Evolutionary conservation across 2,113 vertebrate genomes (phyloP).

Genomic region (Platycercus adscitus): DNA sequence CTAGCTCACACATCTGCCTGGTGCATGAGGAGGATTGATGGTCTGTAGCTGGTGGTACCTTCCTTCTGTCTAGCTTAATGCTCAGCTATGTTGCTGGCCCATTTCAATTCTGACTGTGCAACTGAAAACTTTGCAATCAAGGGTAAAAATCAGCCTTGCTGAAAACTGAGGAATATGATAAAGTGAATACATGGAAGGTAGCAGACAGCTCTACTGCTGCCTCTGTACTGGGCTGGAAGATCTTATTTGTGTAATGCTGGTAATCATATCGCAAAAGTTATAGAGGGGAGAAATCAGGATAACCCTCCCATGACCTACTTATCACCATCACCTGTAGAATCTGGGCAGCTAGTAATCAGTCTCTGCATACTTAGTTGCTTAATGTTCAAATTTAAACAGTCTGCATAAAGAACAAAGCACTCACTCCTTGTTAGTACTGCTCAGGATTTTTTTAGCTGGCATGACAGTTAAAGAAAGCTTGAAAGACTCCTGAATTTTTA

Average conservation of each 20-base stretch:
- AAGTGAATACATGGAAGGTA: background rate
- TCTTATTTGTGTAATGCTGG: background rate
- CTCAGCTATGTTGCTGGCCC: background rate
- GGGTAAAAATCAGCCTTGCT: background rate
- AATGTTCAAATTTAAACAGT: background rate
- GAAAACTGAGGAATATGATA: background rate
- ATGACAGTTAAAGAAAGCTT: background rate
- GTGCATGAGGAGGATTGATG: background rate
- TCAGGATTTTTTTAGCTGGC: background rate
- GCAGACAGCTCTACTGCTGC: background rate
- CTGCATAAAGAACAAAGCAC: background rate
- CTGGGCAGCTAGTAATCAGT: background rate
- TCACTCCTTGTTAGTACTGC: background rate
- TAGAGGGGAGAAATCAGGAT: background rate
- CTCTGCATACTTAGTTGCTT: background rate
- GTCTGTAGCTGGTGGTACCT: too few relatives aligned
- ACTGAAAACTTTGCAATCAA: background rate
- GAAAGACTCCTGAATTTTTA: background rate
- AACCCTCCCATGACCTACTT: background rate
- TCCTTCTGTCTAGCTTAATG: background rate
- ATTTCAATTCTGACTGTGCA: background rate
- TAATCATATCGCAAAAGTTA: background rate
- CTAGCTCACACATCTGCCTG: fast-evolving
- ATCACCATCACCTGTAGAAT: background rate
- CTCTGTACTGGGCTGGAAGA: background rate